These are phyloP conservation scores for Lithophane ornitopus DNA, from an alignment of 2,888 invertebrate genomes.

Conservation along the genomic window DNA sequence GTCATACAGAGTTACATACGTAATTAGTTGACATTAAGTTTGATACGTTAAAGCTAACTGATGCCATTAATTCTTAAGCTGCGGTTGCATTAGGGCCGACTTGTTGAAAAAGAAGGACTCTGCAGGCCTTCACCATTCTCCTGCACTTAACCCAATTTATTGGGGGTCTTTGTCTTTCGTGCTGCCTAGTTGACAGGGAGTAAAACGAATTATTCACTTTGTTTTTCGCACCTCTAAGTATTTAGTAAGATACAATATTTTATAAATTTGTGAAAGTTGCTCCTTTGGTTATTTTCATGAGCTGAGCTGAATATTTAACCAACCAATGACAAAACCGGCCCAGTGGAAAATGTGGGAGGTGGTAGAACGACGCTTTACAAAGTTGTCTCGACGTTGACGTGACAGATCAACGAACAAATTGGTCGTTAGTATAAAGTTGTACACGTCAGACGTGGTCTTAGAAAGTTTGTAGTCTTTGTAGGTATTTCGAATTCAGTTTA, in stretches of 20 bases:
- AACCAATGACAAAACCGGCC: background rate
- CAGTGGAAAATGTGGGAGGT: conserved; percentile 7
- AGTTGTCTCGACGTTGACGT: conserved; percentile 41
- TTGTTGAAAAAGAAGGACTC: background rate
- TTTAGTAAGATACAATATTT: no score
- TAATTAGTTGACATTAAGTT: conserved; percentile 38
- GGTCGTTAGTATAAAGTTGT: conserved; percentile 56
- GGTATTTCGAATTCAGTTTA: conserved; percentile 31
- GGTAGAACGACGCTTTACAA: conserved; percentile 10
- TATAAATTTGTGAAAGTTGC: background rate
- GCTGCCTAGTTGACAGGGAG: background rate
- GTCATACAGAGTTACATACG: conserved; percentile 22
- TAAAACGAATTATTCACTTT: background rate
- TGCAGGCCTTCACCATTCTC: background rate
- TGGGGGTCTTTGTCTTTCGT: background rate
- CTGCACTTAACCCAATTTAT: background rate
- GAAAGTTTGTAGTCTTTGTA: conserved; percentile 38
- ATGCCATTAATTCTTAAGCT: conserved; percentile 9
- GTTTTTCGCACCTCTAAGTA: background rate
- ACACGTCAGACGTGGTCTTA: conserved; percentile 48
- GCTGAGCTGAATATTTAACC: conserved; percentile 6
- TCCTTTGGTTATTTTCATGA: background rate
- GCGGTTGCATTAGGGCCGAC: background rate
- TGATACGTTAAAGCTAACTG: conserved; percentile 15
- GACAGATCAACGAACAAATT: conserved; percentile 59